phyloP scores from a whole-genome alignment of 2,888 invertebrate species.

The Zaprionus lineosus region DNA sequence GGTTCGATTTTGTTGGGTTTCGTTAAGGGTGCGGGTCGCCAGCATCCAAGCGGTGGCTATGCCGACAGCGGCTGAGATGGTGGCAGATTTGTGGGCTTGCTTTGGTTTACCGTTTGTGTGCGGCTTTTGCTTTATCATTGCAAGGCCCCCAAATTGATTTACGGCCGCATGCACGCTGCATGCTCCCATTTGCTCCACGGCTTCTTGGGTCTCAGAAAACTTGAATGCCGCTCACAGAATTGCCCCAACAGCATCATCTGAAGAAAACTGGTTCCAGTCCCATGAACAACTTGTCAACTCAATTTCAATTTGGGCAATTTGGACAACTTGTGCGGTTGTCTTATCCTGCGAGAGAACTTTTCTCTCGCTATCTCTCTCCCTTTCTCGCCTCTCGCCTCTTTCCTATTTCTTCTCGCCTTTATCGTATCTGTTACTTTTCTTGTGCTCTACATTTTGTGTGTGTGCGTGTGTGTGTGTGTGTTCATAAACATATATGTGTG shows the following conservation, averaged over 20 bases:
- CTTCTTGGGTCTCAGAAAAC: background rate
- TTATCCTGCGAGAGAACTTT: conserved; percentile 31
- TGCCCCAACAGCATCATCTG: conserved; percentile 10
- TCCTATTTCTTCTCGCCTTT: no score
- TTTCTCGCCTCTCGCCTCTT: no score
- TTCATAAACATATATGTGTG: no score
- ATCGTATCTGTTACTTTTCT: no score
- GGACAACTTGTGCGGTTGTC: conserved; percentile 72
- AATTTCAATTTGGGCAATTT: conserved; percentile 79
- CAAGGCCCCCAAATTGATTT: conserved; percentile 64
- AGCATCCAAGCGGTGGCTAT: no score
- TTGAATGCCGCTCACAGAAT: background rate
- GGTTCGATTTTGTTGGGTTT: conserved; percentile 8
- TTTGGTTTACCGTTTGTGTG: conserved; percentile 45
- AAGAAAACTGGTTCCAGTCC: conserved; percentile 37
- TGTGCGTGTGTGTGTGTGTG: background rate
- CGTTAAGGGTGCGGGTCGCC: no score
- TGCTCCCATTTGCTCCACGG: background rate
- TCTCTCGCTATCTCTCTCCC: conserved; percentile 9
- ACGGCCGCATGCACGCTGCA: conserved; percentile 38
- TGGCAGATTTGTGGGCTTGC: conserved; percentile 55
- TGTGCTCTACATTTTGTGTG: background rate
- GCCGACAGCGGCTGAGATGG: no score
- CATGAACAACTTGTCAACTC: conserved; percentile 73
- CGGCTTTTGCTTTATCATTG: conserved; percentile 42